Evolutionary conservation across 2,888 invertebrate species (phyloP).

Genomic region (Stegana nigrithorax): DNA sequence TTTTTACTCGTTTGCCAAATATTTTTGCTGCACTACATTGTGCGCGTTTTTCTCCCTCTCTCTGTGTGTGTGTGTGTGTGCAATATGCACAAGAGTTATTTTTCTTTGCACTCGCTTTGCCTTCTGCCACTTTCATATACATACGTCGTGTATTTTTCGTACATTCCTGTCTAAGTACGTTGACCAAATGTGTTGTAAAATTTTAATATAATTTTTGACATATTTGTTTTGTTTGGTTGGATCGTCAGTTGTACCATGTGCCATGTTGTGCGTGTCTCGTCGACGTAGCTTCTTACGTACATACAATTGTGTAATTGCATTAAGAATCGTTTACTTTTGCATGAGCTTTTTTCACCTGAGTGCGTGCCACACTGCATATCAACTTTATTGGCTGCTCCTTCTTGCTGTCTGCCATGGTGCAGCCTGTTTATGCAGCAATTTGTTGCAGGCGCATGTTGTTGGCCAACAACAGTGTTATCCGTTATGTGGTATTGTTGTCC

Average conservation of each 20-base stretch:
- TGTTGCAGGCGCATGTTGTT: constrained; percentile 35
- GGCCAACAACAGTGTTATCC: no score
- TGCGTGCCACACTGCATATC: no score
- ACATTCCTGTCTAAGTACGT: background rate
- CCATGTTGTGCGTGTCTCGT: no score
- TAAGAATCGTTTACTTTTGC: constrained; percentile 43
- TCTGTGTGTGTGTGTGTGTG: no score
- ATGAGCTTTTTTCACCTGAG: constrained; percentile 4
- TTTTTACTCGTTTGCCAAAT: constrained; percentile 12
- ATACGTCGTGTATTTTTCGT: background rate
- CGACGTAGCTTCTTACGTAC: no score
- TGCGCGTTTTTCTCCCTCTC: no score
- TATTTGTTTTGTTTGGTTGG: background rate
- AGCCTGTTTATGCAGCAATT: constrained; percentile 33
- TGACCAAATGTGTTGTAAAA: background rate
- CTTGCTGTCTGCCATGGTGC: constrained; percentile 1
- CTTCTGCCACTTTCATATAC: no score
- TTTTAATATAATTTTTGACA: constrained; percentile 2
- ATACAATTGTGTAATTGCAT: constrained; percentile 43
- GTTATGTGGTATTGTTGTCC: no score
- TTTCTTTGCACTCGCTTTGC: constrained; percentile 20
- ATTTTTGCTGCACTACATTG: no score
- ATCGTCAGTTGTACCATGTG: no score
- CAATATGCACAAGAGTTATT: constrained; percentile 33
- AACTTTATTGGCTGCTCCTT: background rate